Conservation (phyloP, 2,888 invertebrate species). For the Drosophila demipolita region DNA sequence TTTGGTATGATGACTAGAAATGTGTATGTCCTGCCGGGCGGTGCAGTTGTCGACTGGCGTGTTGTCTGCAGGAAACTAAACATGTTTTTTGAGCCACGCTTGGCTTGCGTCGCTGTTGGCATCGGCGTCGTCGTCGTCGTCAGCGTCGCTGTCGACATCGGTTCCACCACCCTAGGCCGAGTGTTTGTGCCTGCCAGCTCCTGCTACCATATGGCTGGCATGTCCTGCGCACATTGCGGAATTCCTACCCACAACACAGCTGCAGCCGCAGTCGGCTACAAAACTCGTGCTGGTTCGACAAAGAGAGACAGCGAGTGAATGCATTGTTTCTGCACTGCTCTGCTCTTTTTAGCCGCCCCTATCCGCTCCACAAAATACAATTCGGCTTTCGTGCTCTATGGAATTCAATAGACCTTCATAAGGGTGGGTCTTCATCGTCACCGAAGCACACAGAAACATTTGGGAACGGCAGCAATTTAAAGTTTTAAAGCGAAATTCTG, state of each 20-base stretch:
- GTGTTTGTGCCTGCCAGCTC: conserved; percentile 32
- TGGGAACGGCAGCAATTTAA: conserved; percentile 22
- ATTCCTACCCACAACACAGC: conserved; percentile 62
- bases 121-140: conserved; percentile 7
- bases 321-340: conserved; percentile 34
- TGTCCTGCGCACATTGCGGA: conserved; percentile 74
- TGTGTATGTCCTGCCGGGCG: conserved; percentile 57
- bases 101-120: conserved; percentile 42
- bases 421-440: conserved; percentile 38
- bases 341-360: conserved; percentile 11
- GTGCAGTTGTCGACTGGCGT: conserved; percentile 54
- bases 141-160: conserved; percentile 19
- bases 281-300: not conserved
- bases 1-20: conserved; percentile 57
- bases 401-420: conserved; percentile 26
- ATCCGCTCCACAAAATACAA: conserved; percentile 38
- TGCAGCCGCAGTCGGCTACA: conserved; percentile 56
- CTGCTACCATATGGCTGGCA: conserved; percentile 65
- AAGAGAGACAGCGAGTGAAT: conserved; percentile 9
- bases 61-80: conserved; percentile 49
- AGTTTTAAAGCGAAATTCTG: conserved; percentile 23
- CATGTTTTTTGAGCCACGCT: conserved; percentile 49
- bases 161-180: conserved; percentile 51
- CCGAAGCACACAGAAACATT: conserved; percentile 6
- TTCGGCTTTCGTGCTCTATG: conserved; percentile 43